Conservation (phyloP, 2,888 invertebrate genomes). For the Synanthedon formicaeformis region DNA sequence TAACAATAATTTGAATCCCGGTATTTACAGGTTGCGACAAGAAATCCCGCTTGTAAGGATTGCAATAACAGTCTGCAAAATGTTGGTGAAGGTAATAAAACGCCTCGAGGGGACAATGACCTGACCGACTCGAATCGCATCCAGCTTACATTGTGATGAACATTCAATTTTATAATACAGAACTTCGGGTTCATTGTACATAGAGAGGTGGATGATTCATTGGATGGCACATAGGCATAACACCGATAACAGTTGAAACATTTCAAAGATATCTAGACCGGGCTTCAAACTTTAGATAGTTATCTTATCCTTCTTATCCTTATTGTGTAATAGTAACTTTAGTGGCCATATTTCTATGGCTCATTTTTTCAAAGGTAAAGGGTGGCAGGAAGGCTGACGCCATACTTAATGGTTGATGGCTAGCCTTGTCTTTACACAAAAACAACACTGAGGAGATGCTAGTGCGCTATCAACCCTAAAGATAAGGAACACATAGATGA, state of each 20-base stretch:
- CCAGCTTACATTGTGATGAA: constrained; percentile 47
- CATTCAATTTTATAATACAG: constrained; percentile 55
- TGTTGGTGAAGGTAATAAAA: constrained; percentile 59
- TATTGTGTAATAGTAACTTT: too few relatives aligned
- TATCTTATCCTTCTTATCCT: too few relatives aligned
- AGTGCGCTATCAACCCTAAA: too few relatives aligned
- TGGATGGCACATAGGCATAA: constrained; percentile 24
- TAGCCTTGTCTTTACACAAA: too few relatives aligned
- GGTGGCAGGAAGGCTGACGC: too few relatives aligned
- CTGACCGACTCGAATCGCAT: constrained; percentile 56
- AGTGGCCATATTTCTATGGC: too few relatives aligned
- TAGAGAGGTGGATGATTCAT: constrained; percentile 37
- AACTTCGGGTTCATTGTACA: constrained; percentile 44
- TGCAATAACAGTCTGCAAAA: constrained; percentile 53
- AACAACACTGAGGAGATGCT: too few relatives aligned
- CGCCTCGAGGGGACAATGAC: constrained; percentile 58
- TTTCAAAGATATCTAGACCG: background rate
- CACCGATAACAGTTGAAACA: constrained; percentile 20
- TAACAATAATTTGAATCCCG: background rate
- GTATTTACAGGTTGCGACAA: constrained; percentile 13
- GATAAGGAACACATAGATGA: too few relatives aligned
- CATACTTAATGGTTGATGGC: too few relatives aligned
- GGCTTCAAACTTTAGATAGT: background rate
- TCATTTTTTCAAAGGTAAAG: too few relatives aligned
- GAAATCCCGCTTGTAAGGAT: constrained; percentile 58